Evolutionary conservation across 2,888 invertebrate genomes (phyloP), one percentile per base, ranked within the genome.

Genomic region (Xylota segnis): DNA sequence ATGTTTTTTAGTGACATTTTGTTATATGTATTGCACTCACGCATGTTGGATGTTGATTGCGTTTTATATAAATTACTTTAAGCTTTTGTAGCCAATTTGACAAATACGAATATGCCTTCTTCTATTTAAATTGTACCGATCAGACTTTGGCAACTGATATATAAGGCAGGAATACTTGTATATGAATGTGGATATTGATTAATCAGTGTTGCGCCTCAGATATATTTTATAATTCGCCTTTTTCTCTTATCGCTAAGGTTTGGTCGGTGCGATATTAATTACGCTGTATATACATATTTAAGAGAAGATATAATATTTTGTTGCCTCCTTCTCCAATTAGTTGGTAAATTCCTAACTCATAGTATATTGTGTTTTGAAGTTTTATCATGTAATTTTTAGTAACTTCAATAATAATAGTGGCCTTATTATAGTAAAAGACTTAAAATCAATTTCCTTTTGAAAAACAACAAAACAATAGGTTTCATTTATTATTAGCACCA

Each of bases 371-470:
- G n/a, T 23, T 18, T 71, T 37, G 18, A 52, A 43, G 52, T 40
- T 52, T 27, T 29, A 50, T 23, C 5, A 34, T 52, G 16, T 40
- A 14, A 63, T 4, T 52, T 54, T 54, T 4, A 63, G 10, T 74
- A 45, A 59, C 16, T 59, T 54, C 23, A 59, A 66, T 66, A 50
- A 43, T 45, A 52, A 66, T 59, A 58, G 79, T 72, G 79, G 79
- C 79, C 79, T 79, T 79, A 79, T 37, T 72, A 50, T 50, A 63
- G 63, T 7, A 74, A 52, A 63, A 74, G 54, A 74, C 54, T 63
- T 59, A 52, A n/a, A n/a, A 40, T 27, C n/a, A 23, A 63, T 5
- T 59, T 71, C 3, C 12, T 59, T 70, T 63, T 34, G 29, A 34
- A 68, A 54, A 43, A 14, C 12, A 23, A 61, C 14, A 29, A 0